Evolutionary conservation across 2,797 vertebrate species (phyloP).

Genomic region (Siniperca undulata): DNA sequence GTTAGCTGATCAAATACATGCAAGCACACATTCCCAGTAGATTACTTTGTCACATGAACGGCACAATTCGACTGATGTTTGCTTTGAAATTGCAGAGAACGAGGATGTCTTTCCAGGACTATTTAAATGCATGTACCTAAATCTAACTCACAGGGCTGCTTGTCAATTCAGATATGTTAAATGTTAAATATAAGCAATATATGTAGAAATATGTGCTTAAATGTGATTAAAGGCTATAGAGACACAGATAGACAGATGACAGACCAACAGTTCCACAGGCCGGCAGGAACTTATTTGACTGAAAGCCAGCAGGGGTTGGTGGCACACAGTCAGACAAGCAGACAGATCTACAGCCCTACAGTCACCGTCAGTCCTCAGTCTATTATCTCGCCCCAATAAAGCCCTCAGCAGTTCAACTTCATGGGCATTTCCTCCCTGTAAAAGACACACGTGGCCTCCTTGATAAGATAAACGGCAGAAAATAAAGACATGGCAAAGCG

Average conservation of each 20-base stretch:
- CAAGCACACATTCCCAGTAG: not conserved
- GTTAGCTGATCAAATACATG: not conserved
- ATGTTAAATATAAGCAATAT: not conserved
- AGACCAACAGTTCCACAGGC: not conserved
- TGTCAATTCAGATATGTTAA: not conserved
- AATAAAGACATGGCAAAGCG: conserved; percentile 44
- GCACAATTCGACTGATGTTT: not conserved
- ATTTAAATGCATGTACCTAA: not conserved
- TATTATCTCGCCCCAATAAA: conserved; percentile 55
- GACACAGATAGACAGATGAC: not conserved
- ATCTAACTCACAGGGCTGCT: not conserved
- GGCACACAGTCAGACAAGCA: conserved; percentile 12
- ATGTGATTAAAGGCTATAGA: not conserved
- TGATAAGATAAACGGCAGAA: conserved; percentile 55
- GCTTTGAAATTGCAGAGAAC: not conserved
- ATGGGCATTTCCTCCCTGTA: conserved; percentile 48
- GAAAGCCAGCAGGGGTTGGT: conserved; percentile 4
- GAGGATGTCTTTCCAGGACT: not conserved
- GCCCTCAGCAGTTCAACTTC: conserved; percentile 59
- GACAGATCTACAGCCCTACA: conserved; percentile 37
- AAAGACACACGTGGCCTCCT: conserved; percentile 44
- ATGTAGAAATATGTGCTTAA: not conserved
- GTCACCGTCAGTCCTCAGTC: conserved; percentile 28
- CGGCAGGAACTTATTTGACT: conserved; percentile 21
- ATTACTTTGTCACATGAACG: not conserved